Base-by-base conservation (phyloP, 2,888 invertebrate species). In the Lochmaea crataegi region DNA sequence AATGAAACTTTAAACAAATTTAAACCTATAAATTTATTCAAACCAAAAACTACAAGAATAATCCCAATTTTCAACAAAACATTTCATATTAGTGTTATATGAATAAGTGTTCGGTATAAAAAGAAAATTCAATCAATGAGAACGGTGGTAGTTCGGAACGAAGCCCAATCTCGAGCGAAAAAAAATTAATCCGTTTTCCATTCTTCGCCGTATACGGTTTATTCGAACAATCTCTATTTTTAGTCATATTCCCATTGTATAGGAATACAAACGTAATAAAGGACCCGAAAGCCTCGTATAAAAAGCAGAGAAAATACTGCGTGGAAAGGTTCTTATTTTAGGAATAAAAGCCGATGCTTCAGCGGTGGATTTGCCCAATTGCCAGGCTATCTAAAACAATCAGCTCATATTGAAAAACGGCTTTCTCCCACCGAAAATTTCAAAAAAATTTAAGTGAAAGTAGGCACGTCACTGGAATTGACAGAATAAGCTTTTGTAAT, bases 231-330 rank as follows among this genome's bases (percentile, higher is more conserved):
- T 14, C 26, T 11, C 57, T 57, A 57, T 57, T 57, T 57, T 57
- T 57, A 57, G 22, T 57, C 57, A 57, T 22, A 14, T 38, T 57
- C 2, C 57, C 57, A 57, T 57, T 57, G 57, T 57, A 18, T 26
- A 18, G 12, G 57, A 22, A 57, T 57, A 57, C 26, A 57, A 57
- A 57, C 57, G 57, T 26, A 57, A 57, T 57, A 57, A 57, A 57
- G 12, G 57, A 57, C 11, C 26, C 26, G 57, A 26, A 57, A 57
- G 22, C 16, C 22, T 22, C 0, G 18, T 18, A 57, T 26, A 57
- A 57, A 26, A 57, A 57, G 57, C 57, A 14, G 12, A 2, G 57
- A 26, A 57, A 57, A 57, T 14, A 11, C 10, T 22, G 26, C 14
- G 26, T 57, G 57, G 57, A 57, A 26, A 12, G 57, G 57, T 26